Percentiles rank a stretch among this genome's conserved stretches.
Evolutionary conservation across 2,888 invertebrate species (phyloP).

Genomic region (Nycteola revayana): DNA sequence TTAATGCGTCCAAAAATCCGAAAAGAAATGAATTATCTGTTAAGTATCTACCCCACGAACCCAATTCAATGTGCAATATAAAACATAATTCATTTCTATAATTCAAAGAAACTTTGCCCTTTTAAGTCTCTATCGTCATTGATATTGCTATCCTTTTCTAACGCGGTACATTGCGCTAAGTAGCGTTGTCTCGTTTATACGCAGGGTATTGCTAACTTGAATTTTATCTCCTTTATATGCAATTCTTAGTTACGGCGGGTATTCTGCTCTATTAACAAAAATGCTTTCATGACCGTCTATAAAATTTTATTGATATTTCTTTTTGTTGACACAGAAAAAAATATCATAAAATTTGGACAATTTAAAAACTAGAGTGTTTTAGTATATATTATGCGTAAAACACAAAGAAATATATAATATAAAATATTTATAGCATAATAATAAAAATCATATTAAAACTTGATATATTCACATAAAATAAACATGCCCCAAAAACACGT

Average conservation of each 20-base stretch:
- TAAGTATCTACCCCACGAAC: slow-evolving; percentile 19
- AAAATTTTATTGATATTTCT: too few relatives aligned
- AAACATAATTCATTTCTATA: slow-evolving; percentile 67
- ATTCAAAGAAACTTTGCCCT: slow-evolving; percentile 60
- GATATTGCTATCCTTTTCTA: slow-evolving; percentile 30
- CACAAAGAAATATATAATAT: too few relatives aligned
- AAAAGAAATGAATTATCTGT: slow-evolving; percentile 43
- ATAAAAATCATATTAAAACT: too few relatives aligned
- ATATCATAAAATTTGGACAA: too few relatives aligned
- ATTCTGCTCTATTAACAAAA: slow-evolving; percentile 36
- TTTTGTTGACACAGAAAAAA: too few relatives aligned
- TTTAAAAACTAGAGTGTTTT: too few relatives aligned
- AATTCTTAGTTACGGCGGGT: slow-evolving; percentile 34
- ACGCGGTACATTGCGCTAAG: slow-evolving; percentile 16
- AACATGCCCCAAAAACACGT: too few relatives aligned
- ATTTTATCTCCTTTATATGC: slow-evolving; percentile 60
- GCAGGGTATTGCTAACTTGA: slow-evolving; percentile 55
- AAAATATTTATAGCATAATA: too few relatives aligned
- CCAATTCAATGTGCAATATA: slow-evolving; percentile 59
- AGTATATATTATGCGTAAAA: too few relatives aligned
- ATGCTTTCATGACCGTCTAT: too few relatives aligned
- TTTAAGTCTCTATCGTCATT: slow-evolving; percentile 37
- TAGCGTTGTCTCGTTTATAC: slow-evolving; percentile 45
- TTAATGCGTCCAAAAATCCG: slow-evolving; percentile 43
- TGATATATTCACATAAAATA: too few relatives aligned